These are phyloP conservation scores for Labeo rohita DNA, from an alignment of 2,113 vertebrate species.

Conservation along the genomic window DNA sequence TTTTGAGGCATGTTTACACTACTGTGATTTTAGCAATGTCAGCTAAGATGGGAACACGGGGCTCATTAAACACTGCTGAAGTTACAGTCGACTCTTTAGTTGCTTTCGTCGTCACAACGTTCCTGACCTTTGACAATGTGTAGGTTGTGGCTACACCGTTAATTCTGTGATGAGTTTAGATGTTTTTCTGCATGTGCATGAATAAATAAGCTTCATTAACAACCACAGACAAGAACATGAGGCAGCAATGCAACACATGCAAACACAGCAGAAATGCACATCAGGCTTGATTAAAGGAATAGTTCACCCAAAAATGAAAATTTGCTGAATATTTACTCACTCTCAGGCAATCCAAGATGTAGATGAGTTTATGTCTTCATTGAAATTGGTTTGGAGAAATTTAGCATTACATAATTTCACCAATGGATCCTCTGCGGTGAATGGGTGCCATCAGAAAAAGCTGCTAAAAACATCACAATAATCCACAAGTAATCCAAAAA, in stretches of 20 bases:
- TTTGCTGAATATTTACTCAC: neutral
- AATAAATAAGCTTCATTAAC: neutral
- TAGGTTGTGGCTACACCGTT: neutral
- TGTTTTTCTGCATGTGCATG: neutral
- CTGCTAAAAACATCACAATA: no score
- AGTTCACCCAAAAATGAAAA: neutral
- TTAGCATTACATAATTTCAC: no score
- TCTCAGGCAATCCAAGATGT: neutral
- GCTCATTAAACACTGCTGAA: slow-evolving; percentile 18
- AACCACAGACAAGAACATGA: neutral
- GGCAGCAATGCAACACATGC: neutral
- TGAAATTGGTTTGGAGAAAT: no score
- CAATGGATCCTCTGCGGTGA: no score
- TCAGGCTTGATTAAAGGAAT: neutral
- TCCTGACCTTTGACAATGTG: neutral
- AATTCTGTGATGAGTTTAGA: neutral
- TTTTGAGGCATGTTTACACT: neutral
- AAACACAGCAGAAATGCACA: neutral
- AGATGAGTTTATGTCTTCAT: no score
- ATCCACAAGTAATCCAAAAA: no score
- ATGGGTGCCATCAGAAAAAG: no score
- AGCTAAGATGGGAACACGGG: neutral
- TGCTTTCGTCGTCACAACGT: neutral
- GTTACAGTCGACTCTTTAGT: neutral
- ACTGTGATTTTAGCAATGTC: neutral